Evolutionary conservation across 1,140 invertebrate genomes (phyloP).

Genomic region (Apis cerana): DNA sequence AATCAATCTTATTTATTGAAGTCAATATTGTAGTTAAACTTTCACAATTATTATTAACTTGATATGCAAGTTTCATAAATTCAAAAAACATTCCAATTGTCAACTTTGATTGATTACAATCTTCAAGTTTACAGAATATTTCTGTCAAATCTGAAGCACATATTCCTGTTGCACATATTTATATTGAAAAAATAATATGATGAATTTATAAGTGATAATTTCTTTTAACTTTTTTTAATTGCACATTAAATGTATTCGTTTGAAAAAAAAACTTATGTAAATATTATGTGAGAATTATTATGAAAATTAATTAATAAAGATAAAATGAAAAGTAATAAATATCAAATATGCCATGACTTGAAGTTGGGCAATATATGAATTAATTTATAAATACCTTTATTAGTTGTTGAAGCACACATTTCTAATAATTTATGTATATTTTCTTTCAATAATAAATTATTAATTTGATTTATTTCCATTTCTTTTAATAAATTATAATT

Average conservation of each 20-base stretch:
- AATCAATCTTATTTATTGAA: constrained; percentile 83
- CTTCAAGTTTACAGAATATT: constrained; percentile 46
- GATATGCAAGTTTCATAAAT: constrained; percentile 87
- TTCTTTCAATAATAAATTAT: constrained; percentile 14
- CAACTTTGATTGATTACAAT: constrained; percentile 72
- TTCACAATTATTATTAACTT: constrained; percentile 84
- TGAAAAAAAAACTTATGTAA: neutral
- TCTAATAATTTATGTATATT: constrained; percentile 30
- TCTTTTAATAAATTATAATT: neutral
- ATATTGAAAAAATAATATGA: neutral
- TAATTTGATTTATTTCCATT: constrained; percentile 48
- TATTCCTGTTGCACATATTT: constrained; percentile 17
- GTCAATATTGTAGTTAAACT: constrained; percentile 82
- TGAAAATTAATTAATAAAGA: constrained; percentile 24
- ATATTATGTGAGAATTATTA: constrained; percentile 10
- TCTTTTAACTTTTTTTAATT: constrained; percentile 1
- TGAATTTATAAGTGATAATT: constrained; percentile 9
- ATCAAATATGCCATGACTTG: constrained; percentile 4
- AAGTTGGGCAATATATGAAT: constrained; percentile 33
- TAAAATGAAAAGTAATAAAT: constrained; percentile 24
- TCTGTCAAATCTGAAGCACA: constrained; percentile 37
- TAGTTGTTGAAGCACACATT: constrained; percentile 21
- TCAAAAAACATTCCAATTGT: constrained; percentile 87
- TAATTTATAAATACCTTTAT: constrained; percentile 39
- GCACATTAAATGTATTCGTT: neutral